These are phyloP conservation scores for Lasioglossum baleicum DNA, from an alignment of 1,140 invertebrate species.

Conservation along the genomic window DNA sequence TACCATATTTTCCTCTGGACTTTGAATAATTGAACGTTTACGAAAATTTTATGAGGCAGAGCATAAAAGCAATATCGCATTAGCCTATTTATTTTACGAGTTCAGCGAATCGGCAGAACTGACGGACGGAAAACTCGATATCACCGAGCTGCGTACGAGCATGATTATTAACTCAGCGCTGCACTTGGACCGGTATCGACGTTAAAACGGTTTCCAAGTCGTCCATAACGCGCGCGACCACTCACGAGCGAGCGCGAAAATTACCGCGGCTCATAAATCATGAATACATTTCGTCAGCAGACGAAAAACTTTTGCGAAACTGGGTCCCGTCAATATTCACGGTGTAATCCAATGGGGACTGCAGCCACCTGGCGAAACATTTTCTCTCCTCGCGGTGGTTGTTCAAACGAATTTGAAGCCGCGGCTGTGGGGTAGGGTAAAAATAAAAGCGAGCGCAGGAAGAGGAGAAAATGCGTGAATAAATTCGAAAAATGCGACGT, in stretches of 20 bases:
- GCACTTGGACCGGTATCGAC: background rate
- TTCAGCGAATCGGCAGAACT: no score
- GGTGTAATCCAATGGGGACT: conserved; percentile 12
- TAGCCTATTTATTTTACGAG: no score
- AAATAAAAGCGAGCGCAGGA: background rate
- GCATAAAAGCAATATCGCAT: no score
- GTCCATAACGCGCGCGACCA: background rate
- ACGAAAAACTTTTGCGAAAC: background rate
- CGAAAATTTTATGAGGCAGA: no score
- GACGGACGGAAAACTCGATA: no score
- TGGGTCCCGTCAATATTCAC: background rate
- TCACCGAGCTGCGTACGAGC: no score
- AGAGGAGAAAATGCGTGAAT: background rate
- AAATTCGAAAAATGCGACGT: background rate
- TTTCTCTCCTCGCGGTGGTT: background rate
- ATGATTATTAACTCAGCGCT: no score
- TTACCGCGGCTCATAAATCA: background rate
- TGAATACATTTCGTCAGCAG: background rate
- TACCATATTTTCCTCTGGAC: no score
- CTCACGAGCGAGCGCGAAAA: background rate
- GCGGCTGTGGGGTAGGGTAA: background rate
- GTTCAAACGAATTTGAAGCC: conserved; percentile 2
- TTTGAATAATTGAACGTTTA: no score
- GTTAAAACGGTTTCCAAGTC: background rate
- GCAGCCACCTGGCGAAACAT: background rate